A percentile compares a stretch with the other conserved stretches of the same genome.
These are phyloP conservation scores for Acrocephalus scirpaceus DNA, from an alignment of 2,797 vertebrate genomes.

Conservation along the genomic window DNA sequence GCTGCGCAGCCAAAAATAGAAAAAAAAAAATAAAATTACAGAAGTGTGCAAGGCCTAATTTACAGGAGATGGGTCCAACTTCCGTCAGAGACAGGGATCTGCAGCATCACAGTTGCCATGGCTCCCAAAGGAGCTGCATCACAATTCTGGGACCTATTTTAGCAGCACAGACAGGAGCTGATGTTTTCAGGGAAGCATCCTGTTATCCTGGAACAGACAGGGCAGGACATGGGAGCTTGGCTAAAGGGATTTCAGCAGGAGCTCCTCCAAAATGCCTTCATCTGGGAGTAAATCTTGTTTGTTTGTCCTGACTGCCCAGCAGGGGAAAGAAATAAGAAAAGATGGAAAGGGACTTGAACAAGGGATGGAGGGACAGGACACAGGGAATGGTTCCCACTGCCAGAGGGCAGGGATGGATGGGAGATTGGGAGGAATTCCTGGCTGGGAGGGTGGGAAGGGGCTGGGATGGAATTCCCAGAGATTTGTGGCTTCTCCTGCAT, in stretches of 20 bases:
- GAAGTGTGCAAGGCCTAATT: neutral
- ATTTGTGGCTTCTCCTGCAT: neutral
- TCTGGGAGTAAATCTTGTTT: neutral
- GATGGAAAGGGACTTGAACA: neutral
- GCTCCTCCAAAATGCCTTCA: neutral
- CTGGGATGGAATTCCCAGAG: neutral
- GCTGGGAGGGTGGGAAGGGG: neutral
- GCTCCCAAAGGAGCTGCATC: neutral
- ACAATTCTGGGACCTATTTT: neutral
- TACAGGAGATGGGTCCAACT: neutral
- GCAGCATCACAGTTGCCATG: constrained; percentile 50
- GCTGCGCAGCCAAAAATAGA: neutral
- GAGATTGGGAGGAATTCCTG: neutral
- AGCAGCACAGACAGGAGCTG: neutral
- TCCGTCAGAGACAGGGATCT: neutral
- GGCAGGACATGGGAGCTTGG: neutral
- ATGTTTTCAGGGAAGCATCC: neutral
- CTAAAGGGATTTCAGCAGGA: neutral
- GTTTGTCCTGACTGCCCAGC: neutral
- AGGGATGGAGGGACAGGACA: neutral
- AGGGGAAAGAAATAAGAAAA: neutral
- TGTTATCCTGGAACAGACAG: neutral
- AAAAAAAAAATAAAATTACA: neutral
- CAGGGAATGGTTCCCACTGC: neutral
- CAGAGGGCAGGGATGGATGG: rapidly evolving